A percentile compares a stretch with the other conserved stretches of the same genome.
phyloP scores from a whole-genome alignment of 1,140 invertebrate genomes.

The Scaptodrosophila lebanonensis region DNA sequence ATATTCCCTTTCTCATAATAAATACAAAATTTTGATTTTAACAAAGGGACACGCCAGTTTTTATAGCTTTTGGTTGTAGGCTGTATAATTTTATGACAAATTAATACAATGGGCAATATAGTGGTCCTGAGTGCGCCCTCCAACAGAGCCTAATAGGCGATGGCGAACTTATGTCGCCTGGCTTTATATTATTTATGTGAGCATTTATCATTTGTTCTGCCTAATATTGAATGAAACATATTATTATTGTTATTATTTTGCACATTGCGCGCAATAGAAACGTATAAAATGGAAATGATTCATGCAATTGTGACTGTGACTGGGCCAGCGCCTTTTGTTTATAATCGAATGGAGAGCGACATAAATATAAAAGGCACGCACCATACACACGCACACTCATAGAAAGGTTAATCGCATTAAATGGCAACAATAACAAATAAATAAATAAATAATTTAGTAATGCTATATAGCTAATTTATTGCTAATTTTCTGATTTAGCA shows the following conservation, averaged over 20 bases:
- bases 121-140: slow-evolving; percentile 16
- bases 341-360: slow-evolving; percentile 37
- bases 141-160: slow-evolving; percentile 13
- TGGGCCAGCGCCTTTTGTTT: slow-evolving; percentile 35
- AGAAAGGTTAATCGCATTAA: slow-evolving; percentile 55
- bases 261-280: slow-evolving; percentile 57
- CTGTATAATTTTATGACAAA: slow-evolving; percentile 71
- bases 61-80: slow-evolving; percentile 27
- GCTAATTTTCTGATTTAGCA: too few relatives aligned
- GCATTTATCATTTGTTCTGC: slow-evolving; percentile 48
- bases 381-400: slow-evolving; percentile 15
- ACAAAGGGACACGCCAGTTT: slow-evolving; percentile 30
- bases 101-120: slow-evolving; percentile 69
- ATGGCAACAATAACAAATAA: slow-evolving; percentile 32
- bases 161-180: slow-evolving; percentile 24
- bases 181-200: slow-evolving; percentile 55
- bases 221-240: slow-evolving; percentile 57
- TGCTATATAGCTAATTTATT: too few relatives aligned
- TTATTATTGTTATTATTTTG: slow-evolving; percentile 68
- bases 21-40: background rate
- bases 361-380: slow-evolving; percentile 54
- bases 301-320: slow-evolving; percentile 58
- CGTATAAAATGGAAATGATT: slow-evolving; percentile 59
- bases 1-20: too few relatives aligned
- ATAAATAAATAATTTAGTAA: slow-evolving; percentile 63